These are phyloP conservation scores for Microplitis manilae DNA, from an alignment of 2,888 invertebrate genomes.

Conservation along the genomic window DNA sequence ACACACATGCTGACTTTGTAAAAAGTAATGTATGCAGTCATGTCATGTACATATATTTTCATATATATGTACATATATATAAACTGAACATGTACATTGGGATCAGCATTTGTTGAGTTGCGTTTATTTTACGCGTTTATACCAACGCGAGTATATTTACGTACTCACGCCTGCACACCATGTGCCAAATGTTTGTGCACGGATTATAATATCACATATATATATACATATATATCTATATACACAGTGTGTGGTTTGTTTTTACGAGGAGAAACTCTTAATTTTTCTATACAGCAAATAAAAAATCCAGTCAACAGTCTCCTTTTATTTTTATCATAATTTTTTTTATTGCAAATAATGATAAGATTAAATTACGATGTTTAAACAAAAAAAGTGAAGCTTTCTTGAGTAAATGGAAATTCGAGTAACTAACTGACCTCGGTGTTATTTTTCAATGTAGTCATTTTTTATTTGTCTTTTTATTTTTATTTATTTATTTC, in stretches of 20 bases:
- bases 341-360: constrained; percentile 1
- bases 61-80: constrained; percentile 1
- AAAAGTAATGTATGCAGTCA: neutral
- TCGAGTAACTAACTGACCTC: constrained; percentile 4
- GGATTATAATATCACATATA: neutral
- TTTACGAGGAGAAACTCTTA: neutral
- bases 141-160: constrained; percentile 26
- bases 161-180: constrained; percentile 9
- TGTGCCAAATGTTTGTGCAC: constrained; percentile 10
- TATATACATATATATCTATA: neutral
- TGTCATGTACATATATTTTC: neutral
- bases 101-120: constrained; percentile 10
- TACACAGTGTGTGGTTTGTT: constrained; percentile 7
- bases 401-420: constrained; percentile 3
- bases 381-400: neutral
- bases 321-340: neutral
- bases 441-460: neutral
- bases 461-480: neutral
- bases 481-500: neutral
- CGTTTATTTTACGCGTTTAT: constrained; percentile 21
- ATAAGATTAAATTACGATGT: constrained; percentile 16
- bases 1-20: neutral
- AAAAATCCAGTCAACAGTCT: neutral
- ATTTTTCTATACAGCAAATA: neutral
- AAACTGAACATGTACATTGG: neutral